Conservation (phyloP, 2,113 vertebrate species). For the Carassius gibelio region DNA sequence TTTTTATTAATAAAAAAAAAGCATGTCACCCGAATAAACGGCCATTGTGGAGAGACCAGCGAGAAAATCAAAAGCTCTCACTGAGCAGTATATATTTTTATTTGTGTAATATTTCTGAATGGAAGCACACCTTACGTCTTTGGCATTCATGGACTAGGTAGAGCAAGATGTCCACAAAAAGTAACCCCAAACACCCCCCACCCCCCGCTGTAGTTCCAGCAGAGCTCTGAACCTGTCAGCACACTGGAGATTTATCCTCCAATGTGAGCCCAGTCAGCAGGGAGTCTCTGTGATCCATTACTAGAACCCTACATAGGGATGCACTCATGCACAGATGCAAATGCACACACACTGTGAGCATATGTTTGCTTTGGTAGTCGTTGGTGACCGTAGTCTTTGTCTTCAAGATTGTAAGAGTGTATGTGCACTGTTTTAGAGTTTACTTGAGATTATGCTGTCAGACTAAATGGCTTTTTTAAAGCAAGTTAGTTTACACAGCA, state of each 20-base stretch:
- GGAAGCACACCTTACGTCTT: conserved; percentile 10
- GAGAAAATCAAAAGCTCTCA: background rate
- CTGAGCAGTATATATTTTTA: background rate
- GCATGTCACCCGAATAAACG: no score
- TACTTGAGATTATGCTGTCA: conserved; percentile 18
- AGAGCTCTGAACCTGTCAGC: conserved; percentile 35
- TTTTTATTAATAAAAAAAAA: no score
- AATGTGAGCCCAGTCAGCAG: conserved; percentile 33
- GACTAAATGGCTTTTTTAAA: background rate
- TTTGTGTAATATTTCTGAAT: background rate
- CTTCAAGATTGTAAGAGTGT: conserved; percentile 11
- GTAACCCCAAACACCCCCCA: background rate
- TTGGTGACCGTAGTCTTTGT: background rate
- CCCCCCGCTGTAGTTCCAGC: conserved; percentile 29
- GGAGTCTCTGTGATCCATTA: conserved; percentile 46
- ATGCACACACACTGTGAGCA: background rate
- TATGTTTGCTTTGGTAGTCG: conserved; percentile 12
- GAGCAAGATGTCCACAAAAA: conserved; percentile 12
- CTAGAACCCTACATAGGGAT: conserved; percentile 4
- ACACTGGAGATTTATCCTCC: conserved; percentile 30
- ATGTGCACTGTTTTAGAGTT: conserved; percentile 3
- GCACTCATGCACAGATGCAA: background rate
- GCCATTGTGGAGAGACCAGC: background rate
- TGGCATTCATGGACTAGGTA: background rate
- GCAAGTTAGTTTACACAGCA: background rate